Evolutionary conservation across 2,113 vertebrate genomes (phyloP).

Genomic region (Casuarius casuarius): DNA sequence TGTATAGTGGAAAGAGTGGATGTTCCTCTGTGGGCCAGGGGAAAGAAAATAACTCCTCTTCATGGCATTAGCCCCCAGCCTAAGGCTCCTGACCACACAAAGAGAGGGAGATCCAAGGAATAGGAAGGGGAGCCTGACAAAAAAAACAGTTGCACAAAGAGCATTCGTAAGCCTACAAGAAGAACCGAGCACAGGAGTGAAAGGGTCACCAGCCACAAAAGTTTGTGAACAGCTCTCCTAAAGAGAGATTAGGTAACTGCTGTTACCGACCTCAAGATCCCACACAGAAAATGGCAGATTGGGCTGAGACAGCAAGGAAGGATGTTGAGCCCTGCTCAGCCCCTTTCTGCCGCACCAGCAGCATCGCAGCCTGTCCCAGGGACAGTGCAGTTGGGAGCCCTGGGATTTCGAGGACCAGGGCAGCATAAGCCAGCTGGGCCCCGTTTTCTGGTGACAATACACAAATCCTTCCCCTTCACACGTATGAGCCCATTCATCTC

Average conservation of each 20-base stretch:
- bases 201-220: neutral
- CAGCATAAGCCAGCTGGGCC: neutral
- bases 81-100: neutral
- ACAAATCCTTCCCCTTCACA: neutral
- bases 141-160: neutral
- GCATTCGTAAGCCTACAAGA: neutral
- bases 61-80: neutral
- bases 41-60: neutral
- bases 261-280: fast-evolving
- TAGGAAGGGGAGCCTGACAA: neutral
- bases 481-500: slow-evolving; percentile 1
- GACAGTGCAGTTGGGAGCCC: fast-evolving
- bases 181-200: neutral
- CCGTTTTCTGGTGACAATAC: neutral
- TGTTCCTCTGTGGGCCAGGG: neutral
- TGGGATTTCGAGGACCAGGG: neutral
- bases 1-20: neutral
- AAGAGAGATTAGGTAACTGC: neutral
- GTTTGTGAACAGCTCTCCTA: neutral
- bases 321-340: fast-evolving
- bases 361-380: neutral
- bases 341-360: neutral
- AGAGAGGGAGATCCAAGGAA: neutral
- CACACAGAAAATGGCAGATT: neutral
- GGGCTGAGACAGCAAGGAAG: neutral